Evolutionary conservation across 2,113 vertebrate species (phyloP).

Genomic region (Reinhardtius hippoglossoides): DNA sequence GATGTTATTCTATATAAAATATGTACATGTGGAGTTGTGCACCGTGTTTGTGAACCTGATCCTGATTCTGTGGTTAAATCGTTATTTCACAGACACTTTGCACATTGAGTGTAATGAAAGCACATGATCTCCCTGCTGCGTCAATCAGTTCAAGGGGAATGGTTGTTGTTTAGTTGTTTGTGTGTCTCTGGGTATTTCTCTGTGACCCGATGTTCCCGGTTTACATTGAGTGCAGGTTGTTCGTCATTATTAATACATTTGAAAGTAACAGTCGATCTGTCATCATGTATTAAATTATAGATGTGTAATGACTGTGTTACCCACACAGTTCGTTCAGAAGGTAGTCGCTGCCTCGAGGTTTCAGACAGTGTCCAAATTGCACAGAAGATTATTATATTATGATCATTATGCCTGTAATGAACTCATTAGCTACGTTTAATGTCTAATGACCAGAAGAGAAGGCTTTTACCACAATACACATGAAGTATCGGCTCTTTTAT

Average conservation of each 20-base stretch:
- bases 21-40: background rate
- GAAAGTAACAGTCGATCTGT: constrained; percentile 35
- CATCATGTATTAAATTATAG: constrained; percentile 27
- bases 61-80: constrained; percentile 5
- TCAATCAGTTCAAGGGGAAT: constrained; percentile 3
- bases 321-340: constrained; percentile 39
- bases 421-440: constrained; percentile 57
- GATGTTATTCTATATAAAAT: constrained; percentile 4
- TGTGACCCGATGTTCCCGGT: constrained; percentile 22
- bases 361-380: constrained; percentile 54
- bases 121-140: background rate
- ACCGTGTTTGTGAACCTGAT: background rate
- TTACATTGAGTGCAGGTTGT: constrained; percentile 22
- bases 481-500: constrained; percentile 28
- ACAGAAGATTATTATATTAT: constrained; percentile 55
- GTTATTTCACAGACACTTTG: background rate
- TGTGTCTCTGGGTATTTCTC: constrained; percentile 16
- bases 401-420: constrained; percentile 68
- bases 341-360: constrained; percentile 50
- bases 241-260: constrained; percentile 43
- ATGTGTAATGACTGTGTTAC: constrained; percentile 44
- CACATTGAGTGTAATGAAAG: constrained; percentile 13
- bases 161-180: background rate
- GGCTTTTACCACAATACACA: constrained; percentile 38
- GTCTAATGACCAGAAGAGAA: constrained; percentile 45